Evolutionary conservation across 2,888 invertebrate species (phyloP).

Genomic region (Monochamus alternatus): DNA sequence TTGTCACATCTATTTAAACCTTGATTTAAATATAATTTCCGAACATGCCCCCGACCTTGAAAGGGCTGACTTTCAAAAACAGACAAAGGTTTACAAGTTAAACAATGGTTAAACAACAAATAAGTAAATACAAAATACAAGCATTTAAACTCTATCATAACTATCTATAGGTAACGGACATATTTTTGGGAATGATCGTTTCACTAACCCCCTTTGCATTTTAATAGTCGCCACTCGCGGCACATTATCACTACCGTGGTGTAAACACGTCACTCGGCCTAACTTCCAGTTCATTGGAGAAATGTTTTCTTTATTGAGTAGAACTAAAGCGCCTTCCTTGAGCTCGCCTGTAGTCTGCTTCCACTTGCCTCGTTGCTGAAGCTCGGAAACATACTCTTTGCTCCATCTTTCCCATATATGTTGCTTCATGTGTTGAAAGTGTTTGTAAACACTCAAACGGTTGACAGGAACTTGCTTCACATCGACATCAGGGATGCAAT

Average conservation of each 20-base stretch:
- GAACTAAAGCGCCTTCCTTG: constrained; percentile 37
- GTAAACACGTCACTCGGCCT: constrained; percentile 35
- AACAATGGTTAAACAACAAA: too few species aligned
- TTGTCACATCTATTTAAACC: too few species aligned
- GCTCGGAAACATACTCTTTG: too few species aligned
- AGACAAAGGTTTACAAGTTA: too few species aligned
- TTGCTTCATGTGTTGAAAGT: too few species aligned
- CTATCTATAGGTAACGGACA: neutral
- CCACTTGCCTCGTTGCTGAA: constrained; percentile 47
- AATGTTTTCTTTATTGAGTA: constrained; percentile 44
- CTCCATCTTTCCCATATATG: too few species aligned
- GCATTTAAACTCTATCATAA: neutral
- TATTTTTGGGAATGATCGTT: neutral
- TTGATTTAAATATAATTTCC: too few species aligned
- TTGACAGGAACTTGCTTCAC: too few species aligned
- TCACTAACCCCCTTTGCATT: constrained; percentile 3
- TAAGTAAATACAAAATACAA: too few species aligned
- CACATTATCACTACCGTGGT: constrained; percentile 38
- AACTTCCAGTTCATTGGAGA: constrained; percentile 45
- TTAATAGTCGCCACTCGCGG: constrained; percentile 26
- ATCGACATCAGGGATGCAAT: neutral
- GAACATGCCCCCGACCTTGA: constrained; percentile 39
- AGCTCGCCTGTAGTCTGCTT: constrained; percentile 14
- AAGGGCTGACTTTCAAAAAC: too few species aligned
- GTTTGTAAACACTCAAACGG: too few species aligned